Conservation (phyloP, 2,797 vertebrate genomes). For the Esox masquinongy region DNA sequence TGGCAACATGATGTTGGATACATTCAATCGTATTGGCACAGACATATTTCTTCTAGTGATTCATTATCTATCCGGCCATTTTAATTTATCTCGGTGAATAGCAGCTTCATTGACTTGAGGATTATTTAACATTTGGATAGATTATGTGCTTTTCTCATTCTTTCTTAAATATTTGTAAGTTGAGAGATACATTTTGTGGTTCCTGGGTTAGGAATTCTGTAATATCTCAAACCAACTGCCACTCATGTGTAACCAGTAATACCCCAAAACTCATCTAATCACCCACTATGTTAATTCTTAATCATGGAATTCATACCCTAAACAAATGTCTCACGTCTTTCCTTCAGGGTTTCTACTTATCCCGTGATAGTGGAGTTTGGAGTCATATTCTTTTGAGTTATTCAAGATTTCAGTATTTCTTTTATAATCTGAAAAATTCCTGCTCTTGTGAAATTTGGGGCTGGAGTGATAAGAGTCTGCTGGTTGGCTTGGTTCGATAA, state of each 20-base stretch:
- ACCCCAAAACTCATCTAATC: background rate
- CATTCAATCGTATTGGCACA: background rate
- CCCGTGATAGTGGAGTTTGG: slow-evolving; percentile 63
- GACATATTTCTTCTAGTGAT: background rate
- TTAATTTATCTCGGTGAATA: background rate
- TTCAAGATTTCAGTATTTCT: slow-evolving; percentile 70
- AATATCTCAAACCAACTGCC: background rate
- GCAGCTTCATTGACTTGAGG: background rate
- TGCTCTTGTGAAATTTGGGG: slow-evolving; percentile 81
- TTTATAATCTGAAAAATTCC: slow-evolving; percentile 79
- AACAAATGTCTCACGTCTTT: background rate
- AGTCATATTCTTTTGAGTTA: slow-evolving; percentile 74
- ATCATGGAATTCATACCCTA: background rate
- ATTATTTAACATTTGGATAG: background rate
- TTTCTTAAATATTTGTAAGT: background rate
- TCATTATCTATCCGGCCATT: background rate
- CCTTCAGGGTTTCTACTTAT: slow-evolving; percentile 33
- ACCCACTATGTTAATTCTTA: background rate
- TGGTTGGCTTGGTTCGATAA: slow-evolving; percentile 80
- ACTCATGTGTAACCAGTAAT: background rate
- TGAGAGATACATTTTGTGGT: background rate
- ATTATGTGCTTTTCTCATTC: background rate
- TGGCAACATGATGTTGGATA: background rate
- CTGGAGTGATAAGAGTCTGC: slow-evolving; percentile 76
- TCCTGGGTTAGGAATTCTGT: background rate